Conservation (phyloP, 1,140 invertebrate genomes). For the Akabosia matsudoensis region DNA sequence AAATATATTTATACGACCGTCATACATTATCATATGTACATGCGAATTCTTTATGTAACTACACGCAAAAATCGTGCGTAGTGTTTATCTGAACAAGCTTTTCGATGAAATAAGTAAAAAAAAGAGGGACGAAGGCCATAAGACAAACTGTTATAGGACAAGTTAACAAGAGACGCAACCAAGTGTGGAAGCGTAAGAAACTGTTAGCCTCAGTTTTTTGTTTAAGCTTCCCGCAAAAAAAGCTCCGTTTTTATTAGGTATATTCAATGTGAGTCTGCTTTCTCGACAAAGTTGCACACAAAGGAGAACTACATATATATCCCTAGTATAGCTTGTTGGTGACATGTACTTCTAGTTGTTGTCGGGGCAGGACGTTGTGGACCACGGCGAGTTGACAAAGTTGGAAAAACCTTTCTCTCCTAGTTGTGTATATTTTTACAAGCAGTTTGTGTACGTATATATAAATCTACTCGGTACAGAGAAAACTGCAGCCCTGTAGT, state of each 20-base stretch:
- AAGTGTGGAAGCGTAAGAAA: conserved; percentile 4
- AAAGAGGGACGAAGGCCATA: conserved; percentile 20
- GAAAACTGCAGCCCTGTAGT: conserved; percentile 20
- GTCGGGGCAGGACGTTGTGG: not conserved
- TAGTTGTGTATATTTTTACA: not conserved
- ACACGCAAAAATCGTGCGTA: no score
- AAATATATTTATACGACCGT: no score
- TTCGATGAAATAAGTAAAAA: not conserved
- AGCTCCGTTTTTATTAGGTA: no score
- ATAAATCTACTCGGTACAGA: not conserved
- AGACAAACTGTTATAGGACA: conserved; percentile 1
- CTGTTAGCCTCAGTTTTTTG: not conserved
- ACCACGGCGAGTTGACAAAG: conserved; percentile 11
- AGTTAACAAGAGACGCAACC: conserved; percentile 15
- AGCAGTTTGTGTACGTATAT: not conserved
- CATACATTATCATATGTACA: no score
- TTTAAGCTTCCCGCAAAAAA: no score
- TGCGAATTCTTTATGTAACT: no score
- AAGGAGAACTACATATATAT: not conserved
- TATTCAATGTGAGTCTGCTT: no score
- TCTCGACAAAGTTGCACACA: no score
- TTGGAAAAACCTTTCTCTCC: conserved; percentile 10
- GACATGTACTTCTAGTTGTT: not conserved
- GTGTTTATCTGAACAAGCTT: no score
- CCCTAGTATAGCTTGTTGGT: not conserved